Conservation (phyloP, 2,797 vertebrate species). For the Chrysocyon brachyurus region DNA sequence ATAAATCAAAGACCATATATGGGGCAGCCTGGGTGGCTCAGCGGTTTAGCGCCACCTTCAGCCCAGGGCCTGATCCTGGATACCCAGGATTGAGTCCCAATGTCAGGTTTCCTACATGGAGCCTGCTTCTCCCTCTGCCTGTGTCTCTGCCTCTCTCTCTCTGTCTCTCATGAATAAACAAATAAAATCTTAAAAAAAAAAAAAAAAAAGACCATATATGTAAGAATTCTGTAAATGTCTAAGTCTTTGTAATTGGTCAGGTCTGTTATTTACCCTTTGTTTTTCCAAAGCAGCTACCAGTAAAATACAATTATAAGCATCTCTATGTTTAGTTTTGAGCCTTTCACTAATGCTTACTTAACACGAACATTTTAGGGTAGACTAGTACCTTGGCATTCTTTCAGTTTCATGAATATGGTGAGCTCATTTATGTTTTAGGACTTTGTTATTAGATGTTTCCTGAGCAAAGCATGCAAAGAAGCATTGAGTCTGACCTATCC, state of each 20-base stretch:
- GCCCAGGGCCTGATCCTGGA: too few species aligned
- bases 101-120: too few species aligned
- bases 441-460: constrained; percentile 30
- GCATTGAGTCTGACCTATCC: neutral
- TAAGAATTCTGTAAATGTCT: neutral
- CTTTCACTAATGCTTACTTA: neutral
- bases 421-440: neutral
- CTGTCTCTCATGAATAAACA: too few species aligned
- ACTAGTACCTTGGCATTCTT: neutral
- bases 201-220: neutral
- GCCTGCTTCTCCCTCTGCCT: too few species aligned
- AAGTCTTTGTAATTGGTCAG: constrained; percentile 34
- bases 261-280: neutral
- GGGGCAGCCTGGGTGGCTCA: too few species aligned
- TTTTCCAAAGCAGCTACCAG: neutral
- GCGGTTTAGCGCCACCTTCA: too few species aligned
- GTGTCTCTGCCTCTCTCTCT: too few species aligned
- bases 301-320: neutral
- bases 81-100: too few species aligned
- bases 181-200: neutral
- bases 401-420: neutral
- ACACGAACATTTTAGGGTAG: neutral
- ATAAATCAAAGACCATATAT: neutral
- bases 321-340: neutral
- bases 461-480: neutral